Percentiles rank a stretch among this genome's conserved stretches.
phyloP scores from a whole-genome alignment of 1,140 invertebrate genomes.

The Lutraria rhynchaena region DNA sequence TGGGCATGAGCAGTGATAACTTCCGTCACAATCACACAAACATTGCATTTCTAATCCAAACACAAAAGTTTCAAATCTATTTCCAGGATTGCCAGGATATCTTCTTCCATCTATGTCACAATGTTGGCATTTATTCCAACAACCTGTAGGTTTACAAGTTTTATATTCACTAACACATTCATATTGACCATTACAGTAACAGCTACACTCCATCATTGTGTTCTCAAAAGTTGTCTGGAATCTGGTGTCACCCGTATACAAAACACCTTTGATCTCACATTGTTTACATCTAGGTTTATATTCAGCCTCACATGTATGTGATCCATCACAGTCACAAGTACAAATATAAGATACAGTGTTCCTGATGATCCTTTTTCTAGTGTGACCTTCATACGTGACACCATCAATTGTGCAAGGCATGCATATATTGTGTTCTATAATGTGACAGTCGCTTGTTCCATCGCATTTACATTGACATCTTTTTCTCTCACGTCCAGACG shows the following conservation, averaged over 20 bases:
- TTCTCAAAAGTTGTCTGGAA: slow-evolving; percentile 23
- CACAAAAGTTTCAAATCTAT: slow-evolving; percentile 16
- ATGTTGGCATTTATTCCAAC: slow-evolving; percentile 8
- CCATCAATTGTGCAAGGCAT: slow-evolving; percentile 45
- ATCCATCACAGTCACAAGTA: slow-evolving; percentile 46
- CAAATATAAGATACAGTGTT: slow-evolving; percentile 17
- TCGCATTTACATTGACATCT: slow-evolving; percentile 46
- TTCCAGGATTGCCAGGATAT: not conserved
- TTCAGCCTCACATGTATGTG: slow-evolving; percentile 7
- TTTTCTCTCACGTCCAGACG: not conserved
- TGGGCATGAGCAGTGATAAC: slow-evolving; percentile 21
- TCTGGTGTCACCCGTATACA: slow-evolving; percentile 24
- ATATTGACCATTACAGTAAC: slow-evolving; percentile 42
- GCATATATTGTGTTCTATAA: slow-evolving; percentile 9
- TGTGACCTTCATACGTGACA: slow-evolving; percentile 32
- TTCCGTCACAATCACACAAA: slow-evolving; percentile 42
- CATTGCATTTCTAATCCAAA: slow-evolving; percentile 43
- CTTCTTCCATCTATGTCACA: slow-evolving; percentile 33
- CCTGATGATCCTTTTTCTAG: slow-evolving; percentile 11
- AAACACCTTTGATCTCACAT: slow-evolving; percentile 25
- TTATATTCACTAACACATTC: slow-evolving; percentile 2
- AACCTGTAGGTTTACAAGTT: slow-evolving; percentile 5
- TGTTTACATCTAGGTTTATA: slow-evolving; percentile 8
- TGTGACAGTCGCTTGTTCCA: slow-evolving; percentile 20
- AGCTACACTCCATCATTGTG: slow-evolving; percentile 40